Evolutionary conservation across 2,888 invertebrate genomes (phyloP), one percentile per base, ranked within the genome.

Genomic region (Diadegma fenestrale): DNA sequence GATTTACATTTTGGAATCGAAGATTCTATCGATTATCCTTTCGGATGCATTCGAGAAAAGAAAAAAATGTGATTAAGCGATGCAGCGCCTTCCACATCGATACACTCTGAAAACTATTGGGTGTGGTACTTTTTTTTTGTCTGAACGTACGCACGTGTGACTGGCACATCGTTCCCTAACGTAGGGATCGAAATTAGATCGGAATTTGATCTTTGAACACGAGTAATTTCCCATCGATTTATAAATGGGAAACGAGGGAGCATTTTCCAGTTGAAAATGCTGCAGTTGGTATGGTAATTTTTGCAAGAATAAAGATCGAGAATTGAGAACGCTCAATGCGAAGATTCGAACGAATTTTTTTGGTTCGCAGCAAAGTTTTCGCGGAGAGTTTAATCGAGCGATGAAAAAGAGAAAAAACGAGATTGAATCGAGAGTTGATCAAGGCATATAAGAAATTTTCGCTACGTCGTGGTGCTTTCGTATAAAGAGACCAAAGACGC

Each of bases 401-500:
- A 54, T 79, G 54, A 22, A 54, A 54, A 54, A 41, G 45, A 43
- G 48, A 85, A 81, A 66, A 76, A 64, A 51, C 48, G 58, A 64
- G 68, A 64, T 72, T 64, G 51, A 77, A 71, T 68, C 61, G 8
- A 64, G 19, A 66, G 30, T 73, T 51, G 64, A 64, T 66, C 43
- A 33, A n/a, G 41, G 68, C 22, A 26, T 17, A 58, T 17, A 58
- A 68, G 61, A 82, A 81, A 37, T 80, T 68, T 68, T 68, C 51
- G 51, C 71, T 51, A 77, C 68, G 78, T 75, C 78, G 64, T 71
- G 43, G 22, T 17, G 45, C 41, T 85, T 86, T 80, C 41, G 66
- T 41, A 75, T 54, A 80, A 80, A 84, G 80, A 87, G 88, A 58
- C 33, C 78, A 82, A 54, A 51, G 63, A 73, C 26, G 61, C 22